Conservation (phyloP, 2,888 invertebrate genomes). For the Labia minor region DNA sequence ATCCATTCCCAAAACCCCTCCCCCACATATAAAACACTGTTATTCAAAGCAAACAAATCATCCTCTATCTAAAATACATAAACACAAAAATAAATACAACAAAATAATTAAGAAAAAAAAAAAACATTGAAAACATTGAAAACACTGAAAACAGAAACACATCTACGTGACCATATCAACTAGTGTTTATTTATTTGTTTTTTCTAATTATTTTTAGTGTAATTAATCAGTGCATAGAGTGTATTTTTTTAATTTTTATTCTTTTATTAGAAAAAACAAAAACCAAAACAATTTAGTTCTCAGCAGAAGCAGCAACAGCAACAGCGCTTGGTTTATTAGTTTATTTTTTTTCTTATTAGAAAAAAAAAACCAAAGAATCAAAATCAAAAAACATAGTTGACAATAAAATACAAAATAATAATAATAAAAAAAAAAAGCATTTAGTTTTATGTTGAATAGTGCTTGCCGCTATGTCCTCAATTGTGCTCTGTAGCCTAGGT, state of each 20-base stretch:
- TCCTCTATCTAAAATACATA: too few species aligned
- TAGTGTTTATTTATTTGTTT: too few species aligned
- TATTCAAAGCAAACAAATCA: not conserved
- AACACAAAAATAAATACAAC: not conserved
- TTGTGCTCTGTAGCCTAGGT: slow-evolving; percentile 56
- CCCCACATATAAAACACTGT: not conserved
- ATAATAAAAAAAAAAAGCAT: too few species aligned
- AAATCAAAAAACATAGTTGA: not conserved
- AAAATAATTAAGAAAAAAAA: too few species aligned
- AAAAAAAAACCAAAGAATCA: too few species aligned
- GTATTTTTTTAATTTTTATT: not conserved
- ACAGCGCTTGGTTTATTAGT: too few species aligned
- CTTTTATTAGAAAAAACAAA: too few species aligned
- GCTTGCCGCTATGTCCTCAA: slow-evolving; percentile 51
- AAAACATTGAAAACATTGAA: too few species aligned
- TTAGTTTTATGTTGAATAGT: not conserved
- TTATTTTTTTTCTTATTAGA: too few species aligned
- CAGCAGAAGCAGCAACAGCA: too few species aligned
- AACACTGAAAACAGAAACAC: not conserved
- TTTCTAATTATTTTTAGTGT: not conserved
- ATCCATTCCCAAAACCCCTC: not conserved
- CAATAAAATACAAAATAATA: too few species aligned
- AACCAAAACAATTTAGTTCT: too few species aligned
- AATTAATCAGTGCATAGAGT: slow-evolving; percentile 4
- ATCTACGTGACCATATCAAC: slow-evolving; percentile 4